Conservation (phyloP, 1,140 invertebrate species). For the Drosophila trapezifrons region DNA sequence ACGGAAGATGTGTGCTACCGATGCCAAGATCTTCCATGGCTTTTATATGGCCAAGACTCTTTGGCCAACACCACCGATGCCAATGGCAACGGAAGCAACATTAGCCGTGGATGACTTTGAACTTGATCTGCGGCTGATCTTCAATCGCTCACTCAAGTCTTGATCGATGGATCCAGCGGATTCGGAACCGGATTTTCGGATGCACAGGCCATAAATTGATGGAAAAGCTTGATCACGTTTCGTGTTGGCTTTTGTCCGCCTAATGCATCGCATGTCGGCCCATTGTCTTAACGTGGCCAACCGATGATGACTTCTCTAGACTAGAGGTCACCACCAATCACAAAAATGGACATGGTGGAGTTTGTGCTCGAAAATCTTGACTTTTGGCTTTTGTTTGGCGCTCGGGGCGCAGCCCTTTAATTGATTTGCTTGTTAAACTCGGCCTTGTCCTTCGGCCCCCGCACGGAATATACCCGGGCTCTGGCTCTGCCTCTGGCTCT, state of each 20-base stretch:
- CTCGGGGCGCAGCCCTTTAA: conserved; percentile 68
- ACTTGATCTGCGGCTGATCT: conserved; percentile 61
- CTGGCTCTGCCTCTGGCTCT: background rate
- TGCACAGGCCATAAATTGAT: conserved; percentile 58
- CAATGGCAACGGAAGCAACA: conserved; percentile 50
- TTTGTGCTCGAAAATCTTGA: conserved; percentile 11
- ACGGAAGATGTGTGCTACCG: conserved; percentile 54
- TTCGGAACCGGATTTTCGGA: conserved; percentile 54
- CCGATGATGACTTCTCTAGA: conserved; percentile 51
- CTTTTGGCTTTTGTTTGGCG: conserved; percentile 28
- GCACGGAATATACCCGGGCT: conserved; percentile 30
- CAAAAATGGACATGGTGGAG: no score
- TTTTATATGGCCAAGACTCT: conserved; percentile 39
- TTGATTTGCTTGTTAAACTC: conserved; percentile 69
- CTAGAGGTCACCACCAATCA: conserved; percentile 62
- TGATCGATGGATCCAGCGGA: conserved; percentile 38
- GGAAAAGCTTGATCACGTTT: conserved; percentile 65
- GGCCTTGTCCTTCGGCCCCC: conserved; percentile 43
- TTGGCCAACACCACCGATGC: conserved; percentile 8
- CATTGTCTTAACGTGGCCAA: conserved; percentile 48
- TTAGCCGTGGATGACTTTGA: conserved; percentile 63
- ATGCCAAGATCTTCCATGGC: conserved; percentile 32
- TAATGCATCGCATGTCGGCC: conserved; percentile 31
- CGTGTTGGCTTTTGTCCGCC: conserved; percentile 36
- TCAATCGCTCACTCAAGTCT: conserved; percentile 22